Evolutionary conservation across 1,140 invertebrate species (phyloP).

Genomic region (Bilobella aurantiaca): DNA sequence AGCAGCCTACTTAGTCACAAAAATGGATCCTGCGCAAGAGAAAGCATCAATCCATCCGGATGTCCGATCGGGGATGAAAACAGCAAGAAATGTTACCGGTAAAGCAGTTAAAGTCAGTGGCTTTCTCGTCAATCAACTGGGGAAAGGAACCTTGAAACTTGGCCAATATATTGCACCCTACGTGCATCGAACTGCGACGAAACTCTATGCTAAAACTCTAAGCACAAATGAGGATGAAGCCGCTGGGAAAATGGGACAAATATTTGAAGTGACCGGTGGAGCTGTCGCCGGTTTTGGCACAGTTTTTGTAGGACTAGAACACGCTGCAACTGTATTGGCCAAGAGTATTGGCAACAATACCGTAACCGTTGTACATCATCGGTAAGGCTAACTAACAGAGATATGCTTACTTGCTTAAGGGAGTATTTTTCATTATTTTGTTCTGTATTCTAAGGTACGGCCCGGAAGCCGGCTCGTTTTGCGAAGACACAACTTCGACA

Average conservation of each 20-base stretch:
- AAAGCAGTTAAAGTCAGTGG: constrained; percentile 52
- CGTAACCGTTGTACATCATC: constrained; percentile 56
- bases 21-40: constrained; percentile 42
- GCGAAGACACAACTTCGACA: constrained; percentile 50
- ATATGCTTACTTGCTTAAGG: background rate
- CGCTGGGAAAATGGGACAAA: constrained; percentile 48
- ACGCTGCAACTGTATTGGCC: constrained; percentile 53
- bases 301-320: constrained; percentile 55
- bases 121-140: constrained; percentile 52
- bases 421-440: constrained; percentile 27
- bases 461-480: constrained; percentile 46
- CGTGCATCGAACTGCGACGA: constrained; percentile 51
- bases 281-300: constrained; percentile 57
- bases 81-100: constrained; percentile 52
- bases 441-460: too few species aligned
- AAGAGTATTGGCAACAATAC: constrained; percentile 55
- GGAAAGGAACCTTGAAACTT: constrained; percentile 50
- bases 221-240: constrained; percentile 46
- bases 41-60: constrained; percentile 41
- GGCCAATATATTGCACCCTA: constrained; percentile 55
- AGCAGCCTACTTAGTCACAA: constrained; percentile 51
- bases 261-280: constrained; percentile 55
- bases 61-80: constrained; percentile 48
- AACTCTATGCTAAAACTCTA: constrained; percentile 47
- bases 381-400: constrained; percentile 42